These are phyloP conservation scores for Ceriagrion tenellum DNA, from an alignment of 2,888 invertebrate species.

Conservation along the genomic window DNA sequence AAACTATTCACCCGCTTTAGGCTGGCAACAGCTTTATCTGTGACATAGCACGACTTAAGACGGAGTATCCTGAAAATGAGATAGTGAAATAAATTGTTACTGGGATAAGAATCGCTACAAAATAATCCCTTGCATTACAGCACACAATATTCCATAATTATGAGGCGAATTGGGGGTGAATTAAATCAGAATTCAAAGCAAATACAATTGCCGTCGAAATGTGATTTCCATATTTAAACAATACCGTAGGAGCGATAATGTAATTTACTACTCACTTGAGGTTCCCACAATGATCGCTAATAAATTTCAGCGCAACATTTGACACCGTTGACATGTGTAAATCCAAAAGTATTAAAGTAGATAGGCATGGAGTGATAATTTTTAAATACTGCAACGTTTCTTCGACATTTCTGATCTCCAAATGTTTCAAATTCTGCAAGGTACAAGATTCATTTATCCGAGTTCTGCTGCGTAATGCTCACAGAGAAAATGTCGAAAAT, in stretches of 20 bases:
- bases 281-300: conserved; percentile 71
- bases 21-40: conserved; percentile 71
- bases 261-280: conserved; percentile 69
- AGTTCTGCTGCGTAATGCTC: background rate
- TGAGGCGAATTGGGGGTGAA: too few species aligned
- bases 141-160: too few species aligned
- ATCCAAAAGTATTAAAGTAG: conserved; percentile 70
- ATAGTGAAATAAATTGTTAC: background rate
- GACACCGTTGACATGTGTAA: conserved; percentile 68
- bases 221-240: background rate
- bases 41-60: conserved; percentile 71
- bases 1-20: conserved; percentile 71
- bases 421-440: conserved; percentile 71
- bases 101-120: background rate
- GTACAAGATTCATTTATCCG: background rate
- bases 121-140: too few species aligned
- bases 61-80: conserved; percentile 70
- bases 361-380: conserved; percentile 71
- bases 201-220: background rate
- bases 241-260: background rate
- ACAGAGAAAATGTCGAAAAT: background rate
- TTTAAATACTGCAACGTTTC: conserved; percentile 71
- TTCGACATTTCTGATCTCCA: conserved; percentile 71
- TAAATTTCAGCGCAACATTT: conserved; percentile 70
- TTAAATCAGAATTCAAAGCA: background rate